Evolutionary conservation across 1,140 invertebrate species (phyloP), one percentile per base, ranked within the genome.

Genomic region (Drosophila lowei): DNA sequence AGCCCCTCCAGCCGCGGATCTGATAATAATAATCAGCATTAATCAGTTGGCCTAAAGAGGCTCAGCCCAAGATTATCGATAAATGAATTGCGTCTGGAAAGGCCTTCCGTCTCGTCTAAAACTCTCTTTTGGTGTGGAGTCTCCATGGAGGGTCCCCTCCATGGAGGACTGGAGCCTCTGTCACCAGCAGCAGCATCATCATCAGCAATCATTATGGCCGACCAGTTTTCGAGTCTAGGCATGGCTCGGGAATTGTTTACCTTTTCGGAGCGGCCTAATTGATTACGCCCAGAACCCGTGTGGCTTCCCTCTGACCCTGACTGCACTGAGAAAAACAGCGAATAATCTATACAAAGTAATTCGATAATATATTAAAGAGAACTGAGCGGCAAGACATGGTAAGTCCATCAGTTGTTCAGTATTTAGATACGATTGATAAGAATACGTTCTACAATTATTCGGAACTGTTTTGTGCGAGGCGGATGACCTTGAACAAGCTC

Each of bases 11-110:
- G n/a, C 53, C 60, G 11, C 28, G 42, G 25, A 65, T 46, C 53
- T 63, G 58, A 54, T 60, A 57, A 61, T 75, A 72, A 86, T 86
- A 86, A 88, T 86, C 83, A 85, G 63, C 83, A 86, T 86, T 88
- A 86, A 86, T 86, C 81, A 86, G 77, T 75, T 75, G 71, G 72
- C 72, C 50, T 67, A 59, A 75, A 75, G 72, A 74, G 61, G 54
- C 65, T 44, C 53, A 47, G 47, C 21, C 70, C 21, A 47, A 62
- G 77, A 77, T 88, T 88, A 88, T 88, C 77, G 83, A 77, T 59
- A 88, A 88, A 76, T 58, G 77, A 56, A 79, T 67, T 77, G 79
- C 63, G 77, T 64, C 59, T 58, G 59, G 11, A 13, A 13, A 11
- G 13, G 54, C 41, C 60, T 48, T 34, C 28, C 30, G 58, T 56